Percentiles rank a stretch among this genome's conserved stretches.
phyloP scores from a whole-genome alignment of 2,888 invertebrate genomes.

The Drosophila limbata region DNA sequence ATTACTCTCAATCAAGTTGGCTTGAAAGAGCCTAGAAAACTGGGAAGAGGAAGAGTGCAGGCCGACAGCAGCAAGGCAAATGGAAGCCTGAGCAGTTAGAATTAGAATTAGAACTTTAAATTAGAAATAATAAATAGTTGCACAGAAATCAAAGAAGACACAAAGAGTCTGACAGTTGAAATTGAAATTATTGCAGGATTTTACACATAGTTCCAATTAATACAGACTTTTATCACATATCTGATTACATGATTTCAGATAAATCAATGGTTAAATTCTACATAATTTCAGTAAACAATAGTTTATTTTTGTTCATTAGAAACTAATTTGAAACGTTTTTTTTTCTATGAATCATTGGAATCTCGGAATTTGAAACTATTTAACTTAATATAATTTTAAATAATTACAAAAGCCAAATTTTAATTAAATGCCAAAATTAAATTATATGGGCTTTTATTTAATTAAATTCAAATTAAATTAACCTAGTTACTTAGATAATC shows the following conservation, averaged over 20 bases:
- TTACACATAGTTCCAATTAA: background rate
- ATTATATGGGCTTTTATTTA: no score
- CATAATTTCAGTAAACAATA: background rate
- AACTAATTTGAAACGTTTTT: no score
- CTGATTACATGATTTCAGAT: background rate
- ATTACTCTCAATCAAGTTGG: conserved; percentile 10
- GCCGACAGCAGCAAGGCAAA: background rate
- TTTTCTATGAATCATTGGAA: no score
- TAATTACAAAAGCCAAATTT: no score
- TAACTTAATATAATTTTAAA: no score
- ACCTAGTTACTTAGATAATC: no score
- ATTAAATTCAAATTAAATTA: no score
- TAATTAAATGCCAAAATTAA: no score
- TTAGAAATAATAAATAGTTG: background rate
- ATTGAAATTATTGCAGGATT: background rate
- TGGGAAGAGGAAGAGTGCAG: background rate
- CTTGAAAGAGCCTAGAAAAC: background rate
- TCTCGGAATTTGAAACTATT: no score
- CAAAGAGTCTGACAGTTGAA: background rate
- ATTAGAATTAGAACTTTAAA: background rate
- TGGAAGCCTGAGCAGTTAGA: background rate
- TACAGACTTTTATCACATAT: background rate
- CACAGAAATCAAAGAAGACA: background rate
- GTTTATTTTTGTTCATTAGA: background rate
- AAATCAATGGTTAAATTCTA: background rate